Evolutionary conservation across 2,797 vertebrate genomes (phyloP).

Genomic region (Poeciliopsis turneri): DNA sequence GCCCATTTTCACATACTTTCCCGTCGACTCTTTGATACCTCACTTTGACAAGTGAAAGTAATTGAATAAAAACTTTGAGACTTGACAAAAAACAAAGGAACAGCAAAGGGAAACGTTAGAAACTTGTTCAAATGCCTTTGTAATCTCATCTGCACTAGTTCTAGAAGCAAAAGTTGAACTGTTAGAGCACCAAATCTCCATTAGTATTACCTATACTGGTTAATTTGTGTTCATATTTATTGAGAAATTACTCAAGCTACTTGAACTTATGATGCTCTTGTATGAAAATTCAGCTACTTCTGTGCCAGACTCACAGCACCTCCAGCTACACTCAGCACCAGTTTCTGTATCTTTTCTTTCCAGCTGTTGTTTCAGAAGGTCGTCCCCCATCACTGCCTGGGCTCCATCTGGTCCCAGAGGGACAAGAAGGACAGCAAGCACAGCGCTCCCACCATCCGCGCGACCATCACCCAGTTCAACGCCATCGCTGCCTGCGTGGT

Average conservation of each 20-base stretch:
- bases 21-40: not conserved
- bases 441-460: constrained; percentile 88
- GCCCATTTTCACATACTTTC: not conserved
- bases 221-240: not conserved
- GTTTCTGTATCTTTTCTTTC: constrained; percentile 28
- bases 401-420: constrained; percentile 92
- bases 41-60: not conserved
- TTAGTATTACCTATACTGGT: not conserved
- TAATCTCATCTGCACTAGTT: not conserved
- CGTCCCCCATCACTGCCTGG: constrained; percentile 94
- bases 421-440: constrained; percentile 93
- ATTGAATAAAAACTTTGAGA: not conserved
- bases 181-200: not conserved
- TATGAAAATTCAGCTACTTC: not conserved
- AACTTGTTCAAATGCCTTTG: not conserved
- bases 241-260: not conserved
- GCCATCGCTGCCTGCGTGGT: constrained; percentile 89
- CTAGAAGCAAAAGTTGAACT: not conserved
- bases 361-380: constrained; percentile 94
- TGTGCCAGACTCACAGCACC: not conserved
- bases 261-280: not conserved
- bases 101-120: not conserved
- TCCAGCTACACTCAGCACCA: not conserved
- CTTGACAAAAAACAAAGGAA: not conserved
- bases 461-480: constrained; percentile 94